phyloP scores from a whole-genome alignment of 2,113 vertebrate species.

The Indri indri region DNA sequence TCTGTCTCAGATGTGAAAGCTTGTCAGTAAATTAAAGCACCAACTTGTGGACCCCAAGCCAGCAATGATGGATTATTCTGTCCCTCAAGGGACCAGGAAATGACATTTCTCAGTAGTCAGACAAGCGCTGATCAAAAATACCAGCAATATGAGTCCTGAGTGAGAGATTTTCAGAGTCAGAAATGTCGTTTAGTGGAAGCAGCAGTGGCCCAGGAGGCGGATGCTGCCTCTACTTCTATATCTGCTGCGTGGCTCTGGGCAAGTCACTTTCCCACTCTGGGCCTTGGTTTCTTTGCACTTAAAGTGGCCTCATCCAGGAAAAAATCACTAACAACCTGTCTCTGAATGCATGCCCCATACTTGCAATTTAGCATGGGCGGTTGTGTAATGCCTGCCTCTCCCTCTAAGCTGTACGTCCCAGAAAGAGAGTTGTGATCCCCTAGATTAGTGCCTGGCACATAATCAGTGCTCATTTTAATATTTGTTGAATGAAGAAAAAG shows the following conservation, averaged over 20 bases:
- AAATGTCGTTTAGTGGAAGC: neutral
- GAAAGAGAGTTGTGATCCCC: neutral
- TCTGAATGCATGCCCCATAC: fast-evolving
- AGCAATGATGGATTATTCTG: neutral
- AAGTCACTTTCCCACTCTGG: neutral
- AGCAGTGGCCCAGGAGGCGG: neutral
- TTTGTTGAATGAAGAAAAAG: neutral
- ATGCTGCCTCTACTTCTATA: fast-evolving
- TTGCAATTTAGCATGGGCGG: neutral
- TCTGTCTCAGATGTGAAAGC: neutral
- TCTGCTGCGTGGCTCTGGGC: neutral
- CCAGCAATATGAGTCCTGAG: neutral
- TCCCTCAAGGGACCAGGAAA: neutral
- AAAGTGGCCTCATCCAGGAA: too few species aligned
- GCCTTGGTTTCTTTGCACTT: neutral
- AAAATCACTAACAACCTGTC: neutral
- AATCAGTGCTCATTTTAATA: neutral
- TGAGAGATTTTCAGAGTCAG: neutral
- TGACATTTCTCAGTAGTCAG: neutral
- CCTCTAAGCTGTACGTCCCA: neutral
- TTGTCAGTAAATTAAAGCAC: neutral
- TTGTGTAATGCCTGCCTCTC: neutral
- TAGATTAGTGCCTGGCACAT: neutral
- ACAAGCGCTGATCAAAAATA: neutral
- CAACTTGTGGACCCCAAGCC: neutral